Evolutionary conservation across 1,140 invertebrate species (phyloP), one percentile per base, ranked within the genome.

Genomic region (Drosophila ironensis): DNA sequence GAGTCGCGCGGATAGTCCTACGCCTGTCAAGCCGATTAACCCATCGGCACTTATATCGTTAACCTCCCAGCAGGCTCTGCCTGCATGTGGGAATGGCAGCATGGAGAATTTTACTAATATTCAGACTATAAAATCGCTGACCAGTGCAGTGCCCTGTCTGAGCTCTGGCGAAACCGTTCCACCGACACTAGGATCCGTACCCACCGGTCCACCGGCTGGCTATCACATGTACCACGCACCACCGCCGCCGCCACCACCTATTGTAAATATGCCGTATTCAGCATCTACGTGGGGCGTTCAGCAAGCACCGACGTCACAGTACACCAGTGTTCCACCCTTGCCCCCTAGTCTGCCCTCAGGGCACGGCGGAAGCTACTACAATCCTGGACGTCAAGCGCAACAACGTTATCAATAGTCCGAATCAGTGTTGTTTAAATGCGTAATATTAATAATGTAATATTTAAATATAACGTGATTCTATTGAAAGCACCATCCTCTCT

Each of bases 1-100:
- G 9, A 91, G 89, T 45, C 90, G 90, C 2, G 87, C 90, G 0
- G 90, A 89, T 37, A 88, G 87, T 46, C 87, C 87, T 6, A 75
- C 71, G 17, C 12, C 27, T 0, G 45, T 42, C 14, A 72, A 67
- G 8, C 41, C 37, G 2, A 11, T 37, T 11, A 77, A 48, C 28
- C 19, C 45, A 6, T 40, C 16, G 33, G 52, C 14, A 5, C 41
- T 8, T 25, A 20, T 11, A 7, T 5, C 5, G 22, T 20, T 40
- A 38, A n/a, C 11, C 8, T 24, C 33, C 14, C 72, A 27, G 2
- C 46, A 48, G 16, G n/a, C n/a, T n/a, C 63, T 41, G 5, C 47
- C 60, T 5, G 51, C 53, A n/a, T n/a, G n/a, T 4, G 28, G 33
- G 14, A 73, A 78, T 35, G 77, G 63, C 9, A 63, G 51, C 38